Evolutionary conservation across 2,797 vertebrate species (phyloP).

Genomic region (Liasis olivaceus): DNA sequence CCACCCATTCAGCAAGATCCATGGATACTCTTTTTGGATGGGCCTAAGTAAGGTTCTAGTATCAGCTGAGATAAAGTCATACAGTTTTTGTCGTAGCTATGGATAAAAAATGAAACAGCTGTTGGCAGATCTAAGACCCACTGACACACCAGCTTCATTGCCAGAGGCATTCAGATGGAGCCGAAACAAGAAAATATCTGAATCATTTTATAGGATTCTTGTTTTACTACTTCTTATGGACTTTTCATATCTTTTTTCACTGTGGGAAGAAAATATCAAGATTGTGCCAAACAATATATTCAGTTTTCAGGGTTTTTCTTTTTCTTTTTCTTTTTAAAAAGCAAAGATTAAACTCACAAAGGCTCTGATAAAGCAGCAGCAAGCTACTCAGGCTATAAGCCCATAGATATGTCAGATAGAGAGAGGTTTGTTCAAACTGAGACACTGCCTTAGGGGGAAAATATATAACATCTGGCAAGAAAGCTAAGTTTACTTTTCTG

Average conservation of each 20-base stretch:
- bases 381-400: not conserved
- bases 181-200: conserved; percentile 7
- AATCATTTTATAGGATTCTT: not conserved
- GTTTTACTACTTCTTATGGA: not conserved
- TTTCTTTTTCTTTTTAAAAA: not conserved
- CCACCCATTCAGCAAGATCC: not conserved
- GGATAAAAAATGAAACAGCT: conserved; percentile 1
- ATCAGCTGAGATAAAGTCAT: not conserved
- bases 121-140: not conserved
- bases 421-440: not conserved
- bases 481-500: conserved; percentile 20
- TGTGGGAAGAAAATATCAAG: conserved; percentile 20
- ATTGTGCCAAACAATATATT: conserved; percentile 18
- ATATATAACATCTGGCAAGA: conserved; percentile 8
- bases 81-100: conserved; percentile 3
- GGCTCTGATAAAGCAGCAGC: not conserved
- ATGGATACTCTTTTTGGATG: not conserved
- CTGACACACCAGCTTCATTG: not conserved
- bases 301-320: not conserved
- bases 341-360: conserved; percentile 22
- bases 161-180: conserved; percentile 1
- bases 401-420: not conserved
- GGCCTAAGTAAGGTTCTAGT: not conserved
- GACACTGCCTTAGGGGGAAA: conserved; percentile 6
- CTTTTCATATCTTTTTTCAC: conserved; percentile 10